Base-by-base conservation (phyloP, 1,140 invertebrate species). In the Pemphigus obesinymphae region DNA sequence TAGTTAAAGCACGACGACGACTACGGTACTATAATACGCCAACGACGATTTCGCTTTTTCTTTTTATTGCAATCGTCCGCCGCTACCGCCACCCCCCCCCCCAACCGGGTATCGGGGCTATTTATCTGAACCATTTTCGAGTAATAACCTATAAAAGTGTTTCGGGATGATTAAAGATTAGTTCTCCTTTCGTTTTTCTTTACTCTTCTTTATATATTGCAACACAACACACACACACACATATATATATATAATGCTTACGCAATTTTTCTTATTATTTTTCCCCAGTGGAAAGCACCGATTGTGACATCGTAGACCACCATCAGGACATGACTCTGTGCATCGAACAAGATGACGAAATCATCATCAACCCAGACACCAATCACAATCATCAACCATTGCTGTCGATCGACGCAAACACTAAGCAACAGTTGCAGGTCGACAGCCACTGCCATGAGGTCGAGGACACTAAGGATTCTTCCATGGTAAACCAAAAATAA, bases 21-120 rank as follows among this genome's bases (percentile, higher is more conserved):
- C 29, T 31, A 76, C 73, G 73, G 40, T 55, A 55, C 58, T 63
- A 63, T 29, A 61, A 11, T 45, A 45, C 10, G 10, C 29, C 15
- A 37, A 80, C 34, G 76, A 80, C 76, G 76, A 80, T 80, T 80
- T 80, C 76, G 76, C 53, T 80, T 80, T 78, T 80, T 61, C 76
- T 80, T 80, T 76, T 80, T 80, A 80, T 80, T 80, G 55, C 75
- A 23, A 10, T 50, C 75, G 53, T 10, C 50, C 75, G n/a, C 75
- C n/a, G n/a, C 11, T 40, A 37, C 75, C 76, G 53, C n/a, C 31
- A 78, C n/a, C 53, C 55, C 17, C 5, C n/a, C 55, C 31, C 43
- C 37, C 26, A 29, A 31, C 53, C 37, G 55, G 23, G 76, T 80
- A 80, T 63, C 76, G 55, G 55, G 4, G 55, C 76, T 80, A 80